These are phyloP conservation scores for Chydorus sphaericus DNA, from an alignment of 2,888 invertebrate species.

Conservation along the genomic window DNA sequence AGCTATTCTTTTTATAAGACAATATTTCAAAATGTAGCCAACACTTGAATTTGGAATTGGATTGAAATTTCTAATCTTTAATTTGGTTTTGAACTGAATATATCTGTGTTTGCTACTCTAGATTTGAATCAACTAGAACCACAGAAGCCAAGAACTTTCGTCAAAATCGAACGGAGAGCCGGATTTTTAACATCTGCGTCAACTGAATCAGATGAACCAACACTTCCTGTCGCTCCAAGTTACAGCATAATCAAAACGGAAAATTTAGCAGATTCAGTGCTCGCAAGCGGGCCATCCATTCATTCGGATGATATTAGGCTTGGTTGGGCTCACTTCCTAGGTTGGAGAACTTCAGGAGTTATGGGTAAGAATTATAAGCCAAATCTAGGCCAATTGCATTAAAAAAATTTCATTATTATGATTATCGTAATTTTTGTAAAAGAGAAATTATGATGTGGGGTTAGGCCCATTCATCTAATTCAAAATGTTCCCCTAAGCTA, in stretches of 20 bases:
- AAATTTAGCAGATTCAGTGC: conserved; percentile 56
- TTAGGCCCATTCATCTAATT: too few relatives aligned
- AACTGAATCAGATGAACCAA: neutral
- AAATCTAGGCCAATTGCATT: too few relatives aligned
- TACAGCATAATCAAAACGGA: conserved; percentile 39
- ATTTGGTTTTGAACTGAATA: neutral
- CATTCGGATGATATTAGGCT: conserved; percentile 48
- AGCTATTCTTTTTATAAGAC: neutral
- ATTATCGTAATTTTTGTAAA: too few relatives aligned
- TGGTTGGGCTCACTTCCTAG: conserved; percentile 43
- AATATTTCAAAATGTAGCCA: neutral
- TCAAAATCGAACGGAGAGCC: conserved; percentile 19
- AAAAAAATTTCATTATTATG: too few relatives aligned
- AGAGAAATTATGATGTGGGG: too few relatives aligned
- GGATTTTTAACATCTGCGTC: too few relatives aligned
- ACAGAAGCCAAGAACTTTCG: conserved; percentile 34
- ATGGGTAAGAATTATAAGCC: too few relatives aligned
- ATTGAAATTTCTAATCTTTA: neutral
- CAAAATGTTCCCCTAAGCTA: too few relatives aligned
- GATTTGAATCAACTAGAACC: conserved; percentile 55
- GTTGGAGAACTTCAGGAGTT: conserved; percentile 54
- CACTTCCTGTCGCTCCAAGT: conserved; percentile 1
- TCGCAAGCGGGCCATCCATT: conserved; percentile 62
- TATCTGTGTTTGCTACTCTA: conserved; percentile 27
- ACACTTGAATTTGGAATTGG: too few relatives aligned